A percentile compares a stretch with the other conserved stretches of the same genome.
These are phyloP conservation scores for Cryptoblepharus egeriae DNA, from an alignment of 2,797 vertebrate species.

Conservation along the genomic window DNA sequence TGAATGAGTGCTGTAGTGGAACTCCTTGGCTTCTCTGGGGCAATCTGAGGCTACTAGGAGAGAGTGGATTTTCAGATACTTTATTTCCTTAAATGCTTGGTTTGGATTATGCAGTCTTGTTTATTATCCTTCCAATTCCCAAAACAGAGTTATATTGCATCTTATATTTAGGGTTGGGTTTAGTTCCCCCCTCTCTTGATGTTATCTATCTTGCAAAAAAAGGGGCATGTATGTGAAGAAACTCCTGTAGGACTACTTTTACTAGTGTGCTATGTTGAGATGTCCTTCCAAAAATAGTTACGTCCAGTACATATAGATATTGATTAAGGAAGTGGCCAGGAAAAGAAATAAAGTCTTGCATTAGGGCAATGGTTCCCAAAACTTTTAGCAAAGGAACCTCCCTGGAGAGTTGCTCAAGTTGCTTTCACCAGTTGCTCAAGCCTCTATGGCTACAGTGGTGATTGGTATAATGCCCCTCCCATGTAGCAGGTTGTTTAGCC, in stretches of 20 bases:
- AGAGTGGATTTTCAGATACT: background rate
- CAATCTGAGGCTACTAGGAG: background rate
- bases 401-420: too few relatives aligned
- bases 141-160: background rate
- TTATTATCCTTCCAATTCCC: conserved; percentile 19
- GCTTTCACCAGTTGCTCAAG: too few relatives aligned
- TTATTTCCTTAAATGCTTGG: background rate
- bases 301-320: too few relatives aligned
- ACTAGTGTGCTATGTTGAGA: background rate
- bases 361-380: too few relatives aligned
- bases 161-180: background rate
- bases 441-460: too few relatives aligned
- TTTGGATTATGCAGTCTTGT: background rate
- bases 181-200: background rate
- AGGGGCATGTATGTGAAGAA: too few relatives aligned
- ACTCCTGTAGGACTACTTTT: background rate
- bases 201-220: background rate
- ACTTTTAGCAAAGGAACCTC: too few relatives aligned
- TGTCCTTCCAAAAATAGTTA: background rate
- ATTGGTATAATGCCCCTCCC: too few relatives aligned
- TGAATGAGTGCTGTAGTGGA: too few relatives aligned
- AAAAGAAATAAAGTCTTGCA: too few relatives aligned
- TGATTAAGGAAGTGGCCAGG: too few relatives aligned
- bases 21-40: conserved; percentile 11
- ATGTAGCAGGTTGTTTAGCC: too few relatives aligned